A percentile compares a stretch with the other conserved stretches of the same genome.
These are phyloP conservation scores for Rhadinocentrus ornatus DNA, from an alignment of 2,797 vertebrate species.

Conservation along the genomic window DNA sequence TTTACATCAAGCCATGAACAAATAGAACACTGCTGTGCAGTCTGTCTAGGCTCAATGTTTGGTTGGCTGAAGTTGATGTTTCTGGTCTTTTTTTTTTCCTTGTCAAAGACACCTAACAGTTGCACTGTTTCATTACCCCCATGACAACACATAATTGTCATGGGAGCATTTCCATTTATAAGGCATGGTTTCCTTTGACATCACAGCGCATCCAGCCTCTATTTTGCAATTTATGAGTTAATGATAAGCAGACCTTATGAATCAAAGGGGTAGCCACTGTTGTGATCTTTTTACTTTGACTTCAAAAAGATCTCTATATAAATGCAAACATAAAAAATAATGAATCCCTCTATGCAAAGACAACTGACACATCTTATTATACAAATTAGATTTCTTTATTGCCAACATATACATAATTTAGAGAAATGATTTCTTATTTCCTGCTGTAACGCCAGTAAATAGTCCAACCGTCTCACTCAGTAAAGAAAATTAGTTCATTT, in stretches of 20 bases:
- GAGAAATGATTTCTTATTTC: slow-evolving; percentile 48
- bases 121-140: slow-evolving; percentile 26
- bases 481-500: slow-evolving; percentile 42
- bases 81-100: slow-evolving; percentile 24
- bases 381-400: slow-evolving; percentile 67
- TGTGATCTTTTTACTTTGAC: slow-evolving; percentile 60
- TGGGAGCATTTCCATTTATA: slow-evolving; percentile 62
- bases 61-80: slow-evolving; percentile 19
- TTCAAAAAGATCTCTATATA: slow-evolving; percentile 75
- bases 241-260: slow-evolving; percentile 67
- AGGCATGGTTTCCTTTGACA: slow-evolving; percentile 54
- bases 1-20: slow-evolving; percentile 10
- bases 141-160: slow-evolving; percentile 27
- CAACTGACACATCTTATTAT: slow-evolving; percentile 63
- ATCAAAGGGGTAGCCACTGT: slow-evolving; percentile 70
- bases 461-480: slow-evolving; percentile 18
- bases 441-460: slow-evolving; percentile 35
- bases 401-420: slow-evolving; percentile 70
- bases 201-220: slow-evolving; percentile 50
- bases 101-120: slow-evolving; percentile 32
- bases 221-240: slow-evolving; percentile 72
- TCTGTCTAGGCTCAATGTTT: slow-evolving; percentile 12
- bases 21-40: slow-evolving; percentile 18
- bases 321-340: slow-evolving; percentile 65
- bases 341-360: slow-evolving; percentile 67